Conservation (phyloP, 2,797 vertebrate genomes). For the Falco columbarius region DNA sequence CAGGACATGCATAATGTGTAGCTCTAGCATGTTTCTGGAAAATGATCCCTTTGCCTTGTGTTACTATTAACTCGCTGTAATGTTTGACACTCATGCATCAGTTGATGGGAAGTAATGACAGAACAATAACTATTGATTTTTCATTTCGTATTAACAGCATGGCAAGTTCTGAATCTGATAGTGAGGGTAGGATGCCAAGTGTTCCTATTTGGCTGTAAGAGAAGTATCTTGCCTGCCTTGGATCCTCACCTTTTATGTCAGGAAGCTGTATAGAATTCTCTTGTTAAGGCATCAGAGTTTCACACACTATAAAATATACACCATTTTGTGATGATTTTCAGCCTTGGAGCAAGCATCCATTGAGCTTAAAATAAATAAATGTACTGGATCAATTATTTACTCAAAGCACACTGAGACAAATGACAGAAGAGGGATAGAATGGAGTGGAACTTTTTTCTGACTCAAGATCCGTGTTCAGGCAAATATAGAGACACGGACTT, state of each 20-base stretch:
- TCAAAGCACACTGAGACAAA: background rate
- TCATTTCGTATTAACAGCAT: conserved; percentile 12
- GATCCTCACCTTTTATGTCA: background rate
- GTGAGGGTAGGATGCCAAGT: background rate
- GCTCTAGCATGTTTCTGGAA: background rate
- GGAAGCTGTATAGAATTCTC: background rate
- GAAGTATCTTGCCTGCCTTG: background rate
- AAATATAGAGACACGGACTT: background rate
- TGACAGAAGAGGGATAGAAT: background rate
- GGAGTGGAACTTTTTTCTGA: background rate
- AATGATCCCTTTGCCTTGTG: background rate
- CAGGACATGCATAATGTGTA: background rate
- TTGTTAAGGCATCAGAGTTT: background rate
- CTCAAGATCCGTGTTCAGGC: background rate
- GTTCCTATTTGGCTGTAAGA: background rate
- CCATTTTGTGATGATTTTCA: background rate
- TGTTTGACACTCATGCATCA: background rate
- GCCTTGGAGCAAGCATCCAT: background rate
- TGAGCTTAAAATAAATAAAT: background rate
- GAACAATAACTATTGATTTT: conserved; percentile 58
- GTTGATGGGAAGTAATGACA: background rate
- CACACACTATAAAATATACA: background rate
- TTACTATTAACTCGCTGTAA: background rate
- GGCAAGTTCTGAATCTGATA: background rate
- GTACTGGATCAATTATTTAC: background rate